Conservation (phyloP, 2,797 vertebrate genomes). For the Calcarius lapponicus region DNA sequence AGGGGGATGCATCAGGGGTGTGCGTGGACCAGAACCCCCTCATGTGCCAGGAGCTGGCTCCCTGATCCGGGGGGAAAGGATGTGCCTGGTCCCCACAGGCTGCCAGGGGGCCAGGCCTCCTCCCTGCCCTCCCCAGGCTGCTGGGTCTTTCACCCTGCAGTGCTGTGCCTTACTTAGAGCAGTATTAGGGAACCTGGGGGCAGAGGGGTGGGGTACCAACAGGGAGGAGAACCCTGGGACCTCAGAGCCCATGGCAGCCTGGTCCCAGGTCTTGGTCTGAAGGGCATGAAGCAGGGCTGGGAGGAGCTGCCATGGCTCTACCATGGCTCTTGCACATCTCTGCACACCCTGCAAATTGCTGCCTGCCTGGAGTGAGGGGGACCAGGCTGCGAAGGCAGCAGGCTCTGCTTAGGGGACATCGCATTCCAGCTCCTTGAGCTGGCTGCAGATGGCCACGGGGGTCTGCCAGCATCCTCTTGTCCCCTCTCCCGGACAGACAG, state of each 20-base stretch:
- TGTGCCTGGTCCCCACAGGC: rapidly evolving
- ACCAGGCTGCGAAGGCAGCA: neutral
- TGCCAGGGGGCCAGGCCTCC: neutral
- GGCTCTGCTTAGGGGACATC: neutral
- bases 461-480: neutral
- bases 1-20: neutral
- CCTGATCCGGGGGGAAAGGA: rapidly evolving
- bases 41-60: neutral
- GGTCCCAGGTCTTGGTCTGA: neutral
- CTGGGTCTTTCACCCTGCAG: rapidly evolving
- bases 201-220: neutral
- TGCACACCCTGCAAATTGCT: neutral
- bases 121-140: neutral
- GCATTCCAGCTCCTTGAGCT: neutral
- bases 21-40: neutral
- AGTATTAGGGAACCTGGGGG: neutral
- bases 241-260: neutral
- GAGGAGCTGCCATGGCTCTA: neutral
- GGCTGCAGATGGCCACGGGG: neutral
- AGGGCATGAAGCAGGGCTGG: neutral
- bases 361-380: neutral
- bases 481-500: neutral
- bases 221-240: neutral
- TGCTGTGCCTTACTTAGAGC: neutral
- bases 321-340: neutral